Base-by-base conservation (phyloP, 2,113 vertebrate species). In the Cnemophilus loriae region DNA sequence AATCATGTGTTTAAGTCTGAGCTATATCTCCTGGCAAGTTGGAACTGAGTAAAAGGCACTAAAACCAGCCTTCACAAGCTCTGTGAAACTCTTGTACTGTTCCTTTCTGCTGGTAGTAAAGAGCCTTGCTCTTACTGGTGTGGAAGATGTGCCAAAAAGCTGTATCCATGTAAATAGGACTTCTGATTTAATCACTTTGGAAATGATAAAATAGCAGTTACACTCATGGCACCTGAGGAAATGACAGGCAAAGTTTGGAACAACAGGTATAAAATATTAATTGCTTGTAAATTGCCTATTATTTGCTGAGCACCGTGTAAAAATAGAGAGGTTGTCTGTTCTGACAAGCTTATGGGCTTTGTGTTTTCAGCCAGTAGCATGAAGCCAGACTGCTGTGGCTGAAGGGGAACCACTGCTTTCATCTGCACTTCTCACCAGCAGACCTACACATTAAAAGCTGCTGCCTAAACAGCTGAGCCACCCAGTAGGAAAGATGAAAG, bases 401-500 rank as follows among this genome's bases (percentile, higher is more conserved):
- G 79, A 83, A 85, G 67, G 76, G 42, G 3, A 95, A 52, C 74
- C 78, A 21, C 61, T 83, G 76, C 80, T 90, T 92, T 95, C 80
- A 63, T 75, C 76, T 59, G 53, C 78, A 44, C 44, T 93, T 84
- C 55, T 68, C 60, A 84, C 71, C 71, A 84, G 71, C 88, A 88
- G 71, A 80, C 50, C 41, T 41, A 9, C 1, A 3, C 52, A 23
- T 87, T 61, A 81, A 67, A 87, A 80, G 30, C 84, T 79, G 67
- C 93, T 73, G 68, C 74, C 56, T 55, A n/a, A 73, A 50, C 9
- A 84, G 68, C 59, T 46, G 4, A 96, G 82, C 85, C 82, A 90
- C 86, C 85, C 92, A 90, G 79, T 16, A 87, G 73, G 83, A 89
- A 78, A 55, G 80, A 81, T 84, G 64, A 92, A 96, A 95, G 76